Base-by-base conservation (phyloP, 23 tunicate genomes). In the Diplosoma virens region DNA sequence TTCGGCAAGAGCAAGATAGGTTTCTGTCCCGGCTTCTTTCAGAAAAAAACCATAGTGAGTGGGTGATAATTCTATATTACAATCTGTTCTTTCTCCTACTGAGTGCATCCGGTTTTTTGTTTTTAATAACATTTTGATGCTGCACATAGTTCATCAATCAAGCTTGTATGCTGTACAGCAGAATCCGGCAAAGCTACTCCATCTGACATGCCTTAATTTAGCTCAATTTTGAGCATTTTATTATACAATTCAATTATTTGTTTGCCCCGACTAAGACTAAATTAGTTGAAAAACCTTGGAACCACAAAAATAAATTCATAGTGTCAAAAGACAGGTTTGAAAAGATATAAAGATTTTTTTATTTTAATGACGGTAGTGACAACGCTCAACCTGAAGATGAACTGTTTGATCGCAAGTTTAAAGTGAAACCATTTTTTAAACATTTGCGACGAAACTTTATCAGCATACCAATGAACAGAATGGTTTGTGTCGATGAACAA, bases 401-500 rank as follows among this genome's bases (percentile, higher is more conserved):
- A 2, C 20, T 34, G 20, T 67, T 11, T 67, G 74, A 67, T 29
- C 35, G 36, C 20, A 27, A 34, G 50, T 67, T 67, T 21, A 67
- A 67, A 67, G 27, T 67, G 22, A 67, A 35, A 27, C 74, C 52
- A 36, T 37, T 67, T 25, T 3, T 67, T 3, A 25, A 35, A 16
- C 74, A 67, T 29, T 23, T 67, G 11, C 52, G 52, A 9, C 52
- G 52, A 11, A 9, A 45, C 11, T 45, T 45, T 45, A 63, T 26
- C 11, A 27, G 25, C 26, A 67, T 67, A n/a, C 50, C 74, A 26
- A 67, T 34, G 52, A 3, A 50, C 14, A n/a, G 28, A 25, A 67
- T n/a, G 28, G 52, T 67, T 17, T 35, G 74, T 25, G 23, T 67
- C 52, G 52, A 67, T 67, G 52, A 67, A 26, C 74, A 67, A 36